These are phyloP conservation scores for Spicauda simplicius DNA, from an alignment of 2,888 invertebrate genomes.

Conservation along the genomic window DNA sequence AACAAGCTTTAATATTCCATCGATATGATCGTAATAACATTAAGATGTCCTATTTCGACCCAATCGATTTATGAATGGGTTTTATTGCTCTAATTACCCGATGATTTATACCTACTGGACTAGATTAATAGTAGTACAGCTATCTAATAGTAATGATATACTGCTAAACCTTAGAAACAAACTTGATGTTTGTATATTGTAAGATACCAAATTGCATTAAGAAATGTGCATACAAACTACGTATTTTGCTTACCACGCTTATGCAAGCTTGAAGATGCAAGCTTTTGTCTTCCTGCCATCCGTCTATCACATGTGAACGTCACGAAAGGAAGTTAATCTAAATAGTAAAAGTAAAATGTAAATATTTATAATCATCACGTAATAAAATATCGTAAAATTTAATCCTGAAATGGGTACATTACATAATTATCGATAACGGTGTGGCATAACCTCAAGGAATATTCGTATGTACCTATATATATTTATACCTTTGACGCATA, in stretches of 20 bases:
- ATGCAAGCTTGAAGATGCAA: neutral
- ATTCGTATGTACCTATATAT: no score
- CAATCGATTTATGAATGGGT: conserved; percentile 33
- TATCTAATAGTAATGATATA: no score
- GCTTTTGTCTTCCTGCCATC: neutral
- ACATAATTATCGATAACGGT: no score
- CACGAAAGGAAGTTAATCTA: neutral
- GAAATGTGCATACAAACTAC: no score
- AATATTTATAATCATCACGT: neutral
- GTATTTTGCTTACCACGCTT: neutral
- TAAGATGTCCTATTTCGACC: conserved; percentile 24
- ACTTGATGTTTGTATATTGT: no score
- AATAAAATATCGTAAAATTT: neutral
- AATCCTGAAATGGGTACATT: no score
- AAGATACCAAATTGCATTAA: no score
- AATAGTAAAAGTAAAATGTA: neutral
- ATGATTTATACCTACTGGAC: conserved; percentile 15
- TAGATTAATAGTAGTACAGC: conserved; percentile 13
- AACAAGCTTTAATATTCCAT: conserved; percentile 32
- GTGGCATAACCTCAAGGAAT: no score
- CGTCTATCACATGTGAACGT: neutral
- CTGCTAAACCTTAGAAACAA: no score
- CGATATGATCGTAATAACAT: conserved; percentile 25
- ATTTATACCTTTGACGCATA: no score
- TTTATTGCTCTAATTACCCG: conserved; percentile 33